These are phyloP conservation scores for Villa cingulata DNA, from an alignment of 2,888 invertebrate genomes.

Conservation along the genomic window DNA sequence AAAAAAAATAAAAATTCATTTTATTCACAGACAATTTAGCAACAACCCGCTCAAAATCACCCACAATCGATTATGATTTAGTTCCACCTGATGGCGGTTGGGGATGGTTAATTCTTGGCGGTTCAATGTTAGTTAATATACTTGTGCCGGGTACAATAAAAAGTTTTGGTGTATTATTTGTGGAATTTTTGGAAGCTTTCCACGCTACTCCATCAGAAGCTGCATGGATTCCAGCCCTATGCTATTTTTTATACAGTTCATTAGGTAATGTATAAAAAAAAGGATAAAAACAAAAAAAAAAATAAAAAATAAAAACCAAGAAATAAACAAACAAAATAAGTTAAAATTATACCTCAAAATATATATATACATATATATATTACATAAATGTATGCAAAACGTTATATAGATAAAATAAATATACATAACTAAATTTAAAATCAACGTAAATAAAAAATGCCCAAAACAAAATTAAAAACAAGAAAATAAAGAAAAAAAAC, in stretches of 20 bases:
- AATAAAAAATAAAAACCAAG: no score
- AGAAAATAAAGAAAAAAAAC: no score
- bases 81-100: slow-evolving; percentile 72
- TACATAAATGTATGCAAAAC: background rate
- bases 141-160: slow-evolving; percentile 77
- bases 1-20: no score
- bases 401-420: no score
- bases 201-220: slow-evolving; percentile 57
- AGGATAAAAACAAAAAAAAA: no score
- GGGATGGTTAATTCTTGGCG: slow-evolving; percentile 65
- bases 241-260: slow-evolving; percentile 79
- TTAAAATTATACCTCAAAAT: background rate
- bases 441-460: no score
- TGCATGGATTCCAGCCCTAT: slow-evolving; percentile 73
- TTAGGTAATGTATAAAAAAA: slow-evolving; percentile 45
- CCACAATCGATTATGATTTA: slow-evolving; percentile 48
- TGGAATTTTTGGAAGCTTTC: slow-evolving; percentile 70
- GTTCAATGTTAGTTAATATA: slow-evolving; percentile 70
- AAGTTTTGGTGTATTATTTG: slow-evolving; percentile 73
- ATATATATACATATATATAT: background rate
- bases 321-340: no score
- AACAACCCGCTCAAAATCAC: background rate
- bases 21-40: background rate
- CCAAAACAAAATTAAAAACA: no score
- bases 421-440: no score